phyloP scores from a whole-genome alignment of 2,888 invertebrate species.

The Danaus chrysippus region DNA sequence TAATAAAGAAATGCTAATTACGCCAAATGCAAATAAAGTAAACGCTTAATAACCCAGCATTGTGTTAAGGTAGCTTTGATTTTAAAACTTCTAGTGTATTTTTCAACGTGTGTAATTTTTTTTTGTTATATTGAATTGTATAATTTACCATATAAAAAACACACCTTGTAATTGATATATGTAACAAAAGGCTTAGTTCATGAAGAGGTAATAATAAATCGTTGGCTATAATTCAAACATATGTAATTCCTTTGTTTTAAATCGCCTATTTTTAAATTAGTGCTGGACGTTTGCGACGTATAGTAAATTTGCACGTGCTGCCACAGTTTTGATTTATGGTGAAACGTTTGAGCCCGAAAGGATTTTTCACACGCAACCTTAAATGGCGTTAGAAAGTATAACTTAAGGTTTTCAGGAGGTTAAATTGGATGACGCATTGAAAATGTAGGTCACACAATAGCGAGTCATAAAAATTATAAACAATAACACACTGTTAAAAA shows the following conservation, averaged over 20 bases:
- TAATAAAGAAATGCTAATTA: conserved; percentile 5
- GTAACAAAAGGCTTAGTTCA: too few relatives aligned
- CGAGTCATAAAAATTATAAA: neutral
- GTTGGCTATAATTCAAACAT: too few relatives aligned
- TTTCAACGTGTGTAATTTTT: neutral
- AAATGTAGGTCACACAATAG: neutral
- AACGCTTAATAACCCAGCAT: neutral
- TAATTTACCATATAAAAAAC: too few relatives aligned
- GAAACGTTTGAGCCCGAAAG: neutral
- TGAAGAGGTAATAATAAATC: too few relatives aligned
- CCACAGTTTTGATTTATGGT: conserved; percentile 22
- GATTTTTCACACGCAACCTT: conserved; percentile 5
- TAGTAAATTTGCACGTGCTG: conserved; percentile 16
- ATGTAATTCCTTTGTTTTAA: conserved; percentile 2
- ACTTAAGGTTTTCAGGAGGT: neutral
- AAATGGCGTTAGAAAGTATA: conserved; percentile 1
- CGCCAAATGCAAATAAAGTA: neutral
- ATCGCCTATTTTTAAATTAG: conserved; percentile 2
- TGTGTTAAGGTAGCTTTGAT: neutral
- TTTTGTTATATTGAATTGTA: neutral
- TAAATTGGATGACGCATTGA: neutral
- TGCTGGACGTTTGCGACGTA: neutral
- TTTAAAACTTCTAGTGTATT: neutral
- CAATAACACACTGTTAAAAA: neutral
- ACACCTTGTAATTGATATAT: too few relatives aligned